Conservation (phyloP, 2,113 vertebrate species). For the Grammomys dolichurus region DNA sequence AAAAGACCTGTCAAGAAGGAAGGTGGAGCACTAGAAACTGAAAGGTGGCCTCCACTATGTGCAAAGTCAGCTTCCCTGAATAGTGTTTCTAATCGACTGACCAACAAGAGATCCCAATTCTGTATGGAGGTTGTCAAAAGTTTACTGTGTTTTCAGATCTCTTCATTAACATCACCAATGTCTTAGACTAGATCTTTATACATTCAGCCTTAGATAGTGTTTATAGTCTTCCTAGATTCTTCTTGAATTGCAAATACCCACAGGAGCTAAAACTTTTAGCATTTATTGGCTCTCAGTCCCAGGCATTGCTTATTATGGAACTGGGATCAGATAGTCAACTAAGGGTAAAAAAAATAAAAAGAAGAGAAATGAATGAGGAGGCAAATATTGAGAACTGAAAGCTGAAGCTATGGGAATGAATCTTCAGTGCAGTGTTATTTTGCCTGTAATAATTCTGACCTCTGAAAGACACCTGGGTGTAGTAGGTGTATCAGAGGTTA, state of each 20-base stretch:
- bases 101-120: neutral
- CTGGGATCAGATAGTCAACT: neutral
- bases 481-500: constrained; percentile 60
- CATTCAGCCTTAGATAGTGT: constrained; percentile 25
- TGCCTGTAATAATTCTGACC: constrained; percentile 32
- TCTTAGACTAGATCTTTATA: constrained; percentile 3
- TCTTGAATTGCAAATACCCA: constrained; percentile 53
- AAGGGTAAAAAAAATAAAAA: neutral
- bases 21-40: constrained; percentile 50
- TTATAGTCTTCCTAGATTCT: neutral
- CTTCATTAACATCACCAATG: neutral
- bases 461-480: neutral
- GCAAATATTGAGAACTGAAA: neutral
- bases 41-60: constrained; percentile 11
- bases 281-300: constrained; percentile 13
- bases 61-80: constrained; percentile 1
- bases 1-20: neutral
- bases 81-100: neutral
- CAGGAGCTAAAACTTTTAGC: constrained; percentile 40
- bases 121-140: neutral
- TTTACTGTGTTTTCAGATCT: neutral
- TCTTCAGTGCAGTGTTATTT: neutral
- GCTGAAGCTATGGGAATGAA: neutral
- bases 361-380: neutral
- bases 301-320: neutral